Percentiles rank a stretch among this genome's conserved stretches.
Conservation (phyloP, 1,140 invertebrate species). For the Drosophila carrolli region DNA sequence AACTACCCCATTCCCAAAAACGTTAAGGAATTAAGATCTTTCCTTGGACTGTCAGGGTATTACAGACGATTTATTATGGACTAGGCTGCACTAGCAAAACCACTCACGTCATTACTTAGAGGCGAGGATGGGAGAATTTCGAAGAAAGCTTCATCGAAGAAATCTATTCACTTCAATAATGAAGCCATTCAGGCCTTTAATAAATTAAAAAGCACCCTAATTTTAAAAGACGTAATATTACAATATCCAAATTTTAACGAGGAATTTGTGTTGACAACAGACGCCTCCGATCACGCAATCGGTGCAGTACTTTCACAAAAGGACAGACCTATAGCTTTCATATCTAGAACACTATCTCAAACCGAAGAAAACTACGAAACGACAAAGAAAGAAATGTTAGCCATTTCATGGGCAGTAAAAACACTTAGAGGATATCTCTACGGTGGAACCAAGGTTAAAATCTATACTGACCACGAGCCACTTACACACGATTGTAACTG, state of each 20-base stretch:
- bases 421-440: constrained; percentile 76
- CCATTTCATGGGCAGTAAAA: constrained; percentile 84
- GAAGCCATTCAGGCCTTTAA: constrained; percentile 4
- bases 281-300: constrained; percentile 45
- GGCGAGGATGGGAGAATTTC: not conserved
- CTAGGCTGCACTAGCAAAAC: not conserved
- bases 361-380: constrained; percentile 56
- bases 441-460: constrained; percentile 56
- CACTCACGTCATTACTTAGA: not conserved
- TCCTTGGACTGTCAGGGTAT: not conserved
- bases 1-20: not conserved
- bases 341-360: constrained; percentile 58
- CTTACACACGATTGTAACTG: constrained; percentile 76
- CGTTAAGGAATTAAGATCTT: not conserved
- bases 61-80: not conserved
- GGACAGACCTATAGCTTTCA: constrained; percentile 34
- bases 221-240: constrained; percentile 52
- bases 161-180: constrained; percentile 4
- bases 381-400: constrained; percentile 70
- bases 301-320: constrained; percentile 61
- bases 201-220: constrained; percentile 5
- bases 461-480: constrained; percentile 78
- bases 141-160: not conserved
- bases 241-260: constrained; percentile 74
- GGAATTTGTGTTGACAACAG: constrained; percentile 72